Base-by-base conservation (phyloP, 2,113 vertebrate species). In the Hemibagrus wyckioides region DNA sequence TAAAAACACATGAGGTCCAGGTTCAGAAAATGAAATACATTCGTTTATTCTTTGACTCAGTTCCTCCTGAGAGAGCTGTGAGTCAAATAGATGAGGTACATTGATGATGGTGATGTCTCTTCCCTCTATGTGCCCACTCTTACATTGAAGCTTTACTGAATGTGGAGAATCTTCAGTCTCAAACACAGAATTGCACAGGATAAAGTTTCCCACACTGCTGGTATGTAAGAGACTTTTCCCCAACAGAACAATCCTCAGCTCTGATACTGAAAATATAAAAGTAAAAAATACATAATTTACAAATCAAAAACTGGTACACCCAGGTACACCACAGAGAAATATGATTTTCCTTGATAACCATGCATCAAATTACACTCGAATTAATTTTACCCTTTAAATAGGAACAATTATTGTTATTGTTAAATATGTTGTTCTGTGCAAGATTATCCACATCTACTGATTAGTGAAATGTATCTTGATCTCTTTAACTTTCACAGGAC, bases 241-340 rank as follows among this genome's bases (percentile, higher is more conserved):
- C 76, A 86, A 21, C 0, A 86, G 30, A 67, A 86, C 13, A 41
- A 86, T 86, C 73, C 61, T 86, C 73, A 85, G 73, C 15, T 77
- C 56, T 52, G 41, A 50, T 75, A 85, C 56, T 52, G n/a, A 6
- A 48, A 44, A n/a, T 65, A 36, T 8, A 48, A 83, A 6, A 50
- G 50, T 1, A 63, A 82, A 25, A n/a, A 73, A 73, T 69, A 33
- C 13, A 14, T 52, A 52, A 52, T 52, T 14, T 15, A 52, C 10
- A 1, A 52, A 2, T 2, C 50, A 52, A 52, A 14, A 15, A 15
- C 11, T 52, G 2, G 15, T 52, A n/a, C 13, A 52, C 50, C 13
- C 15, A 2, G 3, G 11, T n/a, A n/a, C n/a, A 52, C 15, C 50
- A 52, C 2, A 2, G 50, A 15, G 50, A 52, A 52, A 14, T 52